Evolutionary conservation across 1,140 invertebrate genomes (phyloP).

Genomic region (Mizuhopecten yessoensis): DNA sequence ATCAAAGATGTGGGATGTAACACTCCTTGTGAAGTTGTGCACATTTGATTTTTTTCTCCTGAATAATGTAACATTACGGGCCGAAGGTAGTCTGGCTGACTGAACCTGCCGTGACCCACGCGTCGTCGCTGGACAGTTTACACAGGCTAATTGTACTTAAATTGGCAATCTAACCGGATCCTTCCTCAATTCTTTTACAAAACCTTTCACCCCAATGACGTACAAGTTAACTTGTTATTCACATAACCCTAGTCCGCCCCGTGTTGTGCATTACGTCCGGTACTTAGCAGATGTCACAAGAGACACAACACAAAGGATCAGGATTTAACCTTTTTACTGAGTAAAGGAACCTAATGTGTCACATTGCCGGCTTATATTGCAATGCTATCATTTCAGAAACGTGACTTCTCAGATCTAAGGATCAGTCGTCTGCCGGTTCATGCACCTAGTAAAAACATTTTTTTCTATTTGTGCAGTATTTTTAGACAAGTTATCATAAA

Average conservation of each 20-base stretch:
- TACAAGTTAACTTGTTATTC: background rate
- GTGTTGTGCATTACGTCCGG: background rate
- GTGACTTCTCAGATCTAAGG: too few relatives aligned
- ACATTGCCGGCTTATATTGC: background rate
- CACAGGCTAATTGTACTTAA: background rate
- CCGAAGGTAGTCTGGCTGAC: too few relatives aligned
- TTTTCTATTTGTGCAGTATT: too few relatives aligned
- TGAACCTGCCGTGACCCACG: too few relatives aligned
- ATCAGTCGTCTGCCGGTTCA: too few relatives aligned
- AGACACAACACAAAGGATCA: background rate
- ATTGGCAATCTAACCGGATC: background rate
- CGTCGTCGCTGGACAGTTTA: too few relatives aligned
- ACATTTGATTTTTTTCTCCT: too few relatives aligned
- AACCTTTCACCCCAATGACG: slow-evolving; percentile 1
- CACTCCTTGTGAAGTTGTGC: too few relatives aligned
- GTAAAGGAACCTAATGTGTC: background rate
- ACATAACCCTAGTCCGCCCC: background rate
- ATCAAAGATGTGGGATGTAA: too few relatives aligned
- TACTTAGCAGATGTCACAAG: background rate
- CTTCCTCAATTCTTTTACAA: background rate
- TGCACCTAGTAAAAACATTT: too few relatives aligned
- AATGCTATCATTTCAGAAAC: slow-evolving; percentile 17
- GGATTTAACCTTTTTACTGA: background rate
- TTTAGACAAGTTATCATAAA: too few relatives aligned
- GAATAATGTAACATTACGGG: too few relatives aligned